phyloP scores from a whole-genome alignment of 1,140 invertebrate species.

The Apis mellifera region DNA sequence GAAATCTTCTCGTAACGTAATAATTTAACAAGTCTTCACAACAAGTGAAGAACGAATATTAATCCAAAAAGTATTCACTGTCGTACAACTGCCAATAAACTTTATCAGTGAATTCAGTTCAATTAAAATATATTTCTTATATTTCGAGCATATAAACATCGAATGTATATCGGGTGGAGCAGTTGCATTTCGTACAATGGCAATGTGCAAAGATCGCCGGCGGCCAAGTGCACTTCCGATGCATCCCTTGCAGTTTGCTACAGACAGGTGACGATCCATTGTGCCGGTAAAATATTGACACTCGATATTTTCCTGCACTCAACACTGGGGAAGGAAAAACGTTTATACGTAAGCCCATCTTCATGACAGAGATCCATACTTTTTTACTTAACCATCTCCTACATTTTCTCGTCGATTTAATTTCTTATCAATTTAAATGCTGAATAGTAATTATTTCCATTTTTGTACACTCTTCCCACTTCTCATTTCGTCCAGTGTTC shows the following conservation, averaged over 20 bases:
- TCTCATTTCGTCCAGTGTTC: background rate
- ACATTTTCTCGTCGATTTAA: constrained; percentile 30
- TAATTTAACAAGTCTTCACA: no score
- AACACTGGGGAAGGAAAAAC: constrained; percentile 44
- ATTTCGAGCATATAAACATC: constrained; percentile 2
- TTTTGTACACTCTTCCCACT: background rate
- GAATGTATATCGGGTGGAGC: background rate
- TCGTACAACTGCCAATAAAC: no score
- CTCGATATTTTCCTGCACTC: constrained; percentile 68
- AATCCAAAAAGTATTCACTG: no score
- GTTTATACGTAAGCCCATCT: constrained; percentile 49
- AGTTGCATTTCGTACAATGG: constrained; percentile 47
- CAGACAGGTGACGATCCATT: constrained; percentile 69
- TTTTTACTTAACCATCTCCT: background rate
- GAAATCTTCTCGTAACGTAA: no score
- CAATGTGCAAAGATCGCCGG: constrained; percentile 26
- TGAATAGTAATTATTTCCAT: constrained; percentile 27
- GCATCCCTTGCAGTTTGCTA: constrained; percentile 64
- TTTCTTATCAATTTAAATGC: constrained; percentile 4
- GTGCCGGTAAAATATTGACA: constrained; percentile 75
- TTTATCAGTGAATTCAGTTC: background rate
- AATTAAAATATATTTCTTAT: background rate
- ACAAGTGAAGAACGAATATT: no score
- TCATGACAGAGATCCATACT: constrained; percentile 26
- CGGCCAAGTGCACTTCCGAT: constrained; percentile 67